Evolutionary conservation across 1,140 invertebrate species (phyloP).

Genomic region (Euglossa dilemma): DNA sequence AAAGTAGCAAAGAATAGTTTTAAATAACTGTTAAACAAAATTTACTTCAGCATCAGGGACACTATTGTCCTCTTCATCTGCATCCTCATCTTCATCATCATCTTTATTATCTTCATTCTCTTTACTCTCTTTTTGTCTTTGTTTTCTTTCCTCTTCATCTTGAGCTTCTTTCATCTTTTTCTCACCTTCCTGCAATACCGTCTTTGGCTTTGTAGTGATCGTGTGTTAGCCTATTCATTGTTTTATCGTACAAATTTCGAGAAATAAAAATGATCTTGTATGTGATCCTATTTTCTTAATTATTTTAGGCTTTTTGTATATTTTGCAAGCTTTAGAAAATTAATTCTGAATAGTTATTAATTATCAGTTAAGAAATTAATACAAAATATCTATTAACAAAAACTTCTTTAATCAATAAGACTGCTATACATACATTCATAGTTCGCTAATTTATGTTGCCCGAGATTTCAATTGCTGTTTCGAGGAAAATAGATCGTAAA

Average conservation of each 20-base stretch:
- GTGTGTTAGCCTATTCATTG: not conserved
- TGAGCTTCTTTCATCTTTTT: conserved; percentile 96
- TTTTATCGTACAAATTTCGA: not conserved
- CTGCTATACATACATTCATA: too few species aligned
- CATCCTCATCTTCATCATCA: conserved; percentile 84
- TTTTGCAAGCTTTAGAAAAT: too few species aligned
- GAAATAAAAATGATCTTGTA: not conserved
- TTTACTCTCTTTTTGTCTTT: conserved; percentile 84
- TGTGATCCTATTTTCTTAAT: not conserved
- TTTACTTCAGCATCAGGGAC: conserved; percentile 82
- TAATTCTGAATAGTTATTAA: too few species aligned
- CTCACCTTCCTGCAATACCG: conserved; percentile 89
- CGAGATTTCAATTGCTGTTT: not conserved
- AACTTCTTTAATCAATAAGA: too few species aligned
- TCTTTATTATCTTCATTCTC: conserved; percentile 85
- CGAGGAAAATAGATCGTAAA: not conserved
- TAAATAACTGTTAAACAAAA: conserved; percentile 13
- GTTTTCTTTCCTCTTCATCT: conserved; percentile 92
- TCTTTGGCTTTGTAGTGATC: not conserved
- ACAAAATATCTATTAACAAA: too few species aligned
- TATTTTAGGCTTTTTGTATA: not conserved
- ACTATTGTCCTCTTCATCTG: conserved; percentile 81
- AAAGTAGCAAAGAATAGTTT: not conserved
- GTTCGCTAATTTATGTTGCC: too few species aligned
- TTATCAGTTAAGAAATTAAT: too few species aligned